Evolutionary conservation across 1,140 invertebrate species (phyloP), one percentile per base, ranked within the genome.

Genomic region (Pseudomyrmex sp.): DNA sequence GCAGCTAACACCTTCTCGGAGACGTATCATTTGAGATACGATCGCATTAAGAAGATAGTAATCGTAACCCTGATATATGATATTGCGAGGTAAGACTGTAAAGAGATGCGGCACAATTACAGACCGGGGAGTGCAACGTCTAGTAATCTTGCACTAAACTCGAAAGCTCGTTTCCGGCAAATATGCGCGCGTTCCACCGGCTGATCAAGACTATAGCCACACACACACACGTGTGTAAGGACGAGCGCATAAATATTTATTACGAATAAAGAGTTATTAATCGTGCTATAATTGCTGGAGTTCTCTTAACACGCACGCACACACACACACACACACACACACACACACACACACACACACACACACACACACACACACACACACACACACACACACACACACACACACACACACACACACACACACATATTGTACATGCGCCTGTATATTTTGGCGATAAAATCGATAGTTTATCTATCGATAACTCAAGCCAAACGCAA

Each of bases 171-270:
- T 80, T 80, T 80, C 76, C 76, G 76, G 76, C 54, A 7, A 59
- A 35, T 35, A 35, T 35, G 35, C 23, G 35, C 20, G 66, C 54
- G 76, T 80, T 72, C 76, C 76, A 59, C 15, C 18, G 20, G 44
- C 9, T 79, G 20, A 23, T 56, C 76, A 79, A 58, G 75, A 79
- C 9, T 66, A 76, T 2, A 65, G 35, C 35, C 35, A 7, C 35
- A 35, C 26, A n/a, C n/a, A 2, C 20, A 23, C 44, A 80, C 66
- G 20, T 80, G 65, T 35, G 44, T 2, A 35, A 50, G 50, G 54
- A 44, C 70, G 35, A 79, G 20, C 54, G 10, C 54, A 80, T 80
- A 70, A 80, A 80, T 80, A 80, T 80, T 80, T 80, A 70, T 70
- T 59, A 20, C 66, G 76, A 48, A 59, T 59, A 59, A 35, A 58